A percentile compares a stretch with the other conserved stretches of the same genome.
phyloP scores from a whole-genome alignment of 1,140 invertebrate species.

The Pseudomyrmex concolor region DNA sequence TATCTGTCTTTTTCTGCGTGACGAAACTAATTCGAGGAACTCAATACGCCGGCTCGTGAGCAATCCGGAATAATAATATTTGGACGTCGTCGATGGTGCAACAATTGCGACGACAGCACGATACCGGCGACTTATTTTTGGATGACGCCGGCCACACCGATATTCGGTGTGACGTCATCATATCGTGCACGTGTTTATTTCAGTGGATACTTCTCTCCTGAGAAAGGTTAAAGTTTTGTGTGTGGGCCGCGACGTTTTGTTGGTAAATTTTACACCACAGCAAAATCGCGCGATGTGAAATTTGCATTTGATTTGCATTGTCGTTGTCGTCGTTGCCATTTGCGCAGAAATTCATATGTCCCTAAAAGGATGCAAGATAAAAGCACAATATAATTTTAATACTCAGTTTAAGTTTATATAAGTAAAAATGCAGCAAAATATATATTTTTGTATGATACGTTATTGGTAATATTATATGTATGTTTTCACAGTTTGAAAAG shows the following conservation, averaged over 20 bases:
- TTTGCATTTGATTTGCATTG: neutral
- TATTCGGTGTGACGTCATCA: constrained; percentile 72
- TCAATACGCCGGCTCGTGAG: constrained; percentile 51
- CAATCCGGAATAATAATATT: constrained; percentile 37
- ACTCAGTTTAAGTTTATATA: no score
- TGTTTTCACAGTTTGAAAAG: constrained; percentile 9
- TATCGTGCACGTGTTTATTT: constrained; percentile 79
- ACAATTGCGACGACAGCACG: constrained; percentile 68
- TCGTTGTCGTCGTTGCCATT: constrained; percentile 30
- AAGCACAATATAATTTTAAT: no score
- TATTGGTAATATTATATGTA: neutral
- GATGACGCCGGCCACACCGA: constrained; percentile 48
- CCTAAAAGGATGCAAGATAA: neutral
- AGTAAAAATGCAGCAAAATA: no score
- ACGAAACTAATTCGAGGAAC: constrained; percentile 33
- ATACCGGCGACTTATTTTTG: constrained; percentile 75
- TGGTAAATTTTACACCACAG: constrained; percentile 47
- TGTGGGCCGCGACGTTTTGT: constrained; percentile 8
- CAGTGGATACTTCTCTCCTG: constrained; percentile 72
- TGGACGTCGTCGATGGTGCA: constrained; percentile 57
- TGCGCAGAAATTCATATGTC: neutral
- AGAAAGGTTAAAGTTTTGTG: constrained; percentile 69
- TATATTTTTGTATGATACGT: no score
- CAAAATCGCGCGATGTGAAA: neutral
- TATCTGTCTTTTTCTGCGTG: neutral